Evolutionary conservation across 1,140 invertebrate species (phyloP), one percentile per base, ranked within the genome.

Genomic region (Cyclina sinensis): DNA sequence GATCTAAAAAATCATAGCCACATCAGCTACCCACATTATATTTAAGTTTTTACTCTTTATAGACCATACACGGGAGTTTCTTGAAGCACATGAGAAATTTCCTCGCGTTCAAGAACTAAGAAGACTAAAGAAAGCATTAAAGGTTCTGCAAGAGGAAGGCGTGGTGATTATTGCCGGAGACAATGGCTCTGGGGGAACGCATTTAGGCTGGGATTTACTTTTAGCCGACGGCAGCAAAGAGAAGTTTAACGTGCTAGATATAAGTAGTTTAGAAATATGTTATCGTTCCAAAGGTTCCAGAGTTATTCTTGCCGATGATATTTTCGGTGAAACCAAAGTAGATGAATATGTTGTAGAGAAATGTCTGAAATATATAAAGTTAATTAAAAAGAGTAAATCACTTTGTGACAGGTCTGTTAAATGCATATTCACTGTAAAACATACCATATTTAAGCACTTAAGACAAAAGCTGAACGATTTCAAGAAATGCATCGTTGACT

Each of bases 351-450:
- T 24, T 1, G 9, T 74, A 12, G 70, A 74, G 1, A 74, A 3
- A 16, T 51, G 37, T 11, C 37, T 74, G 24, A 74, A 46, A 27
- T 32, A 48, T 46, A 24, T 48, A 48, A 30, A 27, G 24, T 14
- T 74, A 4, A 27, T 39, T 51, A 46, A 48, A 74, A 74, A 48
- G 43, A 74, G 48, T 11, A 70, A 37, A 16, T 21, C 32, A 16
- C 14, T 30, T 30, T n/a, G n/a, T n/a, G n/a, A n/a, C n/a, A 65
- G 59, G 18, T 39, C 16, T 21, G 21, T 48, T 7, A 74, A 74
- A 24, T 43, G 24, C 1, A 74, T 74, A 14, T 24, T 74, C 70
- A 74, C 70, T 0, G 39, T 74, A 48, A 74, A 74, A 51, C 37
- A 74, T 27, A n/a, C 27, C 12, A 74, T 74, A 24, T 16, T 16